These are phyloP conservation scores for Oreochromis spilurus DNA, from an alignment of 2,113 vertebrate genomes.

Conservation along the genomic window DNA sequence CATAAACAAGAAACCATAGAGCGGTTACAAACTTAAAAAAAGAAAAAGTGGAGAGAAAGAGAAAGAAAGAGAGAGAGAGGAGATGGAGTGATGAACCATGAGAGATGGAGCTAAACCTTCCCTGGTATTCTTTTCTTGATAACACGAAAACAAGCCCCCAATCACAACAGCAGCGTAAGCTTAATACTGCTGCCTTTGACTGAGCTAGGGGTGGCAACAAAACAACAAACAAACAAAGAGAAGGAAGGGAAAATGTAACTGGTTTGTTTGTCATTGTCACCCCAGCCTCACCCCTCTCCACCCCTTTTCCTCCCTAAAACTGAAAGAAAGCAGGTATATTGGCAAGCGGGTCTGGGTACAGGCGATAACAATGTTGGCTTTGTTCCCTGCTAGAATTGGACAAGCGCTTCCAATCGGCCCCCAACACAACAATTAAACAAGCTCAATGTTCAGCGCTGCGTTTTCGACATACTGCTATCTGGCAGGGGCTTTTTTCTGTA, in stretches of 20 bases:
- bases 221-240: slow-evolving; percentile 4
- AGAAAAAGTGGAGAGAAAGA: not conserved
- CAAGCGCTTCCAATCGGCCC: slow-evolving; percentile 29
- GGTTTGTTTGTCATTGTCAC: slow-evolving; percentile 53
- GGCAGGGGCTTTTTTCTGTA: slow-evolving; percentile 14
- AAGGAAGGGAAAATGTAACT: slow-evolving; percentile 11
- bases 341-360: slow-evolving; percentile 52
- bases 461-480: slow-evolving; percentile 32
- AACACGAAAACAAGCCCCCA: not conserved
- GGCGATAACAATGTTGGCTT: slow-evolving; percentile 65
- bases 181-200: not conserved
- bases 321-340: slow-evolving; percentile 61
- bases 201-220: slow-evolving; percentile 11
- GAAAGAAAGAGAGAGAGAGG: not conserved
- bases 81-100: slow-evolving; percentile 10
- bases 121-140: not conserved
- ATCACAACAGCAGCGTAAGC: not conserved
- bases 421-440: slow-evolving; percentile 63
- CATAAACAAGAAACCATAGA: slow-evolving; percentile 48
- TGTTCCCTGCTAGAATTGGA: slow-evolving; percentile 61
- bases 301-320: not conserved
- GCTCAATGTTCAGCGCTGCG: not conserved
- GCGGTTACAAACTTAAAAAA: not conserved
- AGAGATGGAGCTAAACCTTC: slow-evolving; percentile 7
- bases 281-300: slow-evolving; percentile 28